Evolutionary conservation across 2,888 invertebrate species (phyloP).

Genomic region (Scrobipalpa costella): DNA sequence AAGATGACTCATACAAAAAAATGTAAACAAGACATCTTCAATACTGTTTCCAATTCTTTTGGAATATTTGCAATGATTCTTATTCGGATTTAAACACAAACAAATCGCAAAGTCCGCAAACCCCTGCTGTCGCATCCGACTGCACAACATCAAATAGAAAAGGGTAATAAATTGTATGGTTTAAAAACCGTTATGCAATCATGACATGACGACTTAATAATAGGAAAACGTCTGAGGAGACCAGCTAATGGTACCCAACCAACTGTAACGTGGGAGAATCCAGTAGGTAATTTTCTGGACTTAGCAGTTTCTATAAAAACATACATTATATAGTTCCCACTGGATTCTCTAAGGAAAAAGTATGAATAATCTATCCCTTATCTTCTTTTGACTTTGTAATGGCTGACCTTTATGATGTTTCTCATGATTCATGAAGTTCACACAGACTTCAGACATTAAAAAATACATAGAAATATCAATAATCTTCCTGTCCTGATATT

Average conservation of each 20-base stretch:
- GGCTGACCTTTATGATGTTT: background rate
- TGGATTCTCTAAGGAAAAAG: background rate
- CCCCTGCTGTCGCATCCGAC: slow-evolving; percentile 11
- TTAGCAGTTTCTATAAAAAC: slow-evolving; percentile 11
- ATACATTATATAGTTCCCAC: background rate
- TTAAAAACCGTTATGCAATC: slow-evolving; percentile 18
- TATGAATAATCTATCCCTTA: background rate
- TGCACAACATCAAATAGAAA: slow-evolving; percentile 24
- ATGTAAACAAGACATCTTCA: too few relatives aligned
- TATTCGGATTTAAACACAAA: background rate
- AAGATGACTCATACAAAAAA: too few relatives aligned
- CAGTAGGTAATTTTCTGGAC: slow-evolving; percentile 41
- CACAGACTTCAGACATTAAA: too few relatives aligned
- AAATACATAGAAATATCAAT: background rate
- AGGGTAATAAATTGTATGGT: slow-evolving; percentile 15
- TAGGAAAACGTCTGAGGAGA: slow-evolving; percentile 1
- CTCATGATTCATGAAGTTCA: slow-evolving; percentile 4
- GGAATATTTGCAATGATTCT: too few relatives aligned
- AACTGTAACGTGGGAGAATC: slow-evolving; percentile 47
- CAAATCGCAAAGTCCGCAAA: background rate
- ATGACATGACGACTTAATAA: slow-evolving; percentile 19
- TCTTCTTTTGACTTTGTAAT: slow-evolving; percentile 2
- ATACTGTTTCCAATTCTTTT: background rate
- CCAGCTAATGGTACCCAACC: slow-evolving; percentile 38
- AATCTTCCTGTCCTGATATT: too few relatives aligned